Conservation (phyloP, 2,888 invertebrate genomes). For the Trichopoda pennipes region DNA sequence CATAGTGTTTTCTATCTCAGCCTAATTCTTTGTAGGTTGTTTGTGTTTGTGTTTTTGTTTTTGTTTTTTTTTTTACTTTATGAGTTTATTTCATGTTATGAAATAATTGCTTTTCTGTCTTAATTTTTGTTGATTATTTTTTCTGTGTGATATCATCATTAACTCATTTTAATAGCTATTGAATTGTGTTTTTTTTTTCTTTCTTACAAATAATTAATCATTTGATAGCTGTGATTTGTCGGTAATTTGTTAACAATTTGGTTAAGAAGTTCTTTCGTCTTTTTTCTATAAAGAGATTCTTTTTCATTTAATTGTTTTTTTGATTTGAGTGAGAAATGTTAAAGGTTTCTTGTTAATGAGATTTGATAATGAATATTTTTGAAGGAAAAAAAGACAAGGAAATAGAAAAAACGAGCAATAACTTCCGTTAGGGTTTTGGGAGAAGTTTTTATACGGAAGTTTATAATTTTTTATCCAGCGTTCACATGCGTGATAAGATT, state of each 20-base stretch:
- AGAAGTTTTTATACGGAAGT: conserved; percentile 12
- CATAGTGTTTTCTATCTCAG: conserved; percentile 22
- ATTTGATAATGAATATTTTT: conserved; percentile 1
- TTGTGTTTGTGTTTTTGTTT: conserved; percentile 17
- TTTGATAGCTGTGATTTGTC: conserved; percentile 64
- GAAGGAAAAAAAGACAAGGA: conserved; percentile 16
- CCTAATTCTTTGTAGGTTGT: conserved; percentile 3
- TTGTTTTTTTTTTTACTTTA: conserved; percentile 19
- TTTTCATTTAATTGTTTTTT: neutral
- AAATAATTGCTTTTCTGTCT: conserved; percentile 55
- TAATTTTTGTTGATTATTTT: conserved; percentile 12
- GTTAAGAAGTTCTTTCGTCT: conserved; percentile 25
- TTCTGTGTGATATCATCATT: conserved; percentile 48
- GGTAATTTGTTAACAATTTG: conserved; percentile 67
- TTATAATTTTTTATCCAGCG: conserved; percentile 1
- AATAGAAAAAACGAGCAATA: too few species aligned
- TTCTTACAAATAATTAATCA: conserved; percentile 61
- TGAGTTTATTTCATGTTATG: conserved; percentile 64
- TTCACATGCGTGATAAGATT: too few species aligned
- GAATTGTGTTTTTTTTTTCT: conserved; percentile 22
- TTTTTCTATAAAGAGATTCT: conserved; percentile 7
- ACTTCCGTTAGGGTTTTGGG: conserved; percentile 11
- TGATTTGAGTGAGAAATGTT: neutral
- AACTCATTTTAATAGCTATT: conserved; percentile 37
- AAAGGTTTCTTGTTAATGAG: conserved; percentile 14